Conservation (phyloP, 2,797 vertebrate genomes). For the Pipistrellus pipistrellus region DNA sequence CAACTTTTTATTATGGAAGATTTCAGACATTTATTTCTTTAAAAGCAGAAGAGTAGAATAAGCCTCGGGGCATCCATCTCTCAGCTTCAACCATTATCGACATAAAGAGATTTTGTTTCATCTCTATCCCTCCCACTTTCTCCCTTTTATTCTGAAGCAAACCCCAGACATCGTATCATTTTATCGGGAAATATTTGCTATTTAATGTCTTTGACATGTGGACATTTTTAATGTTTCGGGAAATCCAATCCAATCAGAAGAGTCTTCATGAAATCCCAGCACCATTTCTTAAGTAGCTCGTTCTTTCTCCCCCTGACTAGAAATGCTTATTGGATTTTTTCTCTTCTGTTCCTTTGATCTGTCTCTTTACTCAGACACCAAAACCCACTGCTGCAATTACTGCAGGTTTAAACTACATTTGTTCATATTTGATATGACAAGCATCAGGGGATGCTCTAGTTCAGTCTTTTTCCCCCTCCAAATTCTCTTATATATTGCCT, state of each 20-base stretch:
- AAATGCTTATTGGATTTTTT: constrained; percentile 69
- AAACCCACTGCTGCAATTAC: background rate
- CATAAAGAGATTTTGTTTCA: constrained; percentile 15
- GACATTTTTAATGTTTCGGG: constrained; percentile 56
- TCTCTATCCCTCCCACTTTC: background rate
- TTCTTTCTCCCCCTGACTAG: background rate
- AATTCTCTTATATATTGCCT: constrained; percentile 55
- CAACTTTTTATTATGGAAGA: constrained; percentile 17
- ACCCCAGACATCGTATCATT: constrained; percentile 22
- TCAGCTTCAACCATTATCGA: background rate
- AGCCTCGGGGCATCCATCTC: background rate
- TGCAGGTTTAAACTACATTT: constrained; percentile 51
- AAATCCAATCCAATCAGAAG: constrained; percentile 62
- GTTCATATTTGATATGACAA: constrained; percentile 62
- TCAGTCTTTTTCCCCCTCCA: background rate
- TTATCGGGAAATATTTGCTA: constrained; percentile 67
- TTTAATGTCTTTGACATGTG: constrained; percentile 60
- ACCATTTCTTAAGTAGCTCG: constrained; percentile 24
- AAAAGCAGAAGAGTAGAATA: background rate
- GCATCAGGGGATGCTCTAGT: background rate
- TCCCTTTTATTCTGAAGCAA: constrained; percentile 54
- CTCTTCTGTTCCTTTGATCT: constrained; percentile 47
- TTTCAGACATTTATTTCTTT: background rate
- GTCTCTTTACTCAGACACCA: constrained; percentile 35
- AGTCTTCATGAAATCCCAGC: constrained; percentile 5